These are phyloP conservation scores for Neoaliturus tenellus DNA, from an alignment of 2,888 invertebrate genomes.

Conservation along the genomic window DNA sequence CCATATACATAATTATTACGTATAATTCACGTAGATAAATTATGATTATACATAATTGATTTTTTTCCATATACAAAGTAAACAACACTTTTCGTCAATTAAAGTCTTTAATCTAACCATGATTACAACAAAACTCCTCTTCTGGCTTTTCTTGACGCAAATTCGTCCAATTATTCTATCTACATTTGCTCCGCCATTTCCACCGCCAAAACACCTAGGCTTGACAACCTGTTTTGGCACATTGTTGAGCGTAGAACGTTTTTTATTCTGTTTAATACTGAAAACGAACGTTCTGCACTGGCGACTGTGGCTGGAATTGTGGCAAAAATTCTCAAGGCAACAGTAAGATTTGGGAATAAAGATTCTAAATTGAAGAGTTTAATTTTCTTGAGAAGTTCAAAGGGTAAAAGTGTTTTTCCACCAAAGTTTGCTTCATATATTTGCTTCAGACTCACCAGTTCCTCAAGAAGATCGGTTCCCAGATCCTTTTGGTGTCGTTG, in stretches of 20 bases:
- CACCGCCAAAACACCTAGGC: constrained; percentile 4
- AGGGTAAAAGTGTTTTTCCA: not conserved
- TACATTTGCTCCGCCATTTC: not conserved
- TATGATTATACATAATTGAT: no score
- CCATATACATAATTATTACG: no score
- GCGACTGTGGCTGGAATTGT: constrained; percentile 44
- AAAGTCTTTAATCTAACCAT: no score
- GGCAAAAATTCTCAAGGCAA: constrained; percentile 19
- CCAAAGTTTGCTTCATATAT: constrained; percentile 38
- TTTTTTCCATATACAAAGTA: no score
- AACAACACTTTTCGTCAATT: no score
- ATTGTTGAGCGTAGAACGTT: constrained; percentile 45
- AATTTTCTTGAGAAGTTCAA: constrained; percentile 15
- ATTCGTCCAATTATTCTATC: not conserved
- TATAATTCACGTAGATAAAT: no score
- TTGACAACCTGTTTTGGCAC: constrained; percentile 43
- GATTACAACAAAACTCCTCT: not conserved
- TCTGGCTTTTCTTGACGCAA: constrained; percentile 23
- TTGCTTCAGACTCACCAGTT: not conserved
- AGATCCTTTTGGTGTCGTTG: not conserved
- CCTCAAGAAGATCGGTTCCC: not conserved
- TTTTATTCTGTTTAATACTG: not conserved
- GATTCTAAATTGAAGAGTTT: not conserved
- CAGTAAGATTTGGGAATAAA: constrained; percentile 10
- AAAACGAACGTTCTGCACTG: constrained; percentile 32